Conservation (phyloP, 2,888 invertebrate genomes). For the Chirona hameri region DNA sequence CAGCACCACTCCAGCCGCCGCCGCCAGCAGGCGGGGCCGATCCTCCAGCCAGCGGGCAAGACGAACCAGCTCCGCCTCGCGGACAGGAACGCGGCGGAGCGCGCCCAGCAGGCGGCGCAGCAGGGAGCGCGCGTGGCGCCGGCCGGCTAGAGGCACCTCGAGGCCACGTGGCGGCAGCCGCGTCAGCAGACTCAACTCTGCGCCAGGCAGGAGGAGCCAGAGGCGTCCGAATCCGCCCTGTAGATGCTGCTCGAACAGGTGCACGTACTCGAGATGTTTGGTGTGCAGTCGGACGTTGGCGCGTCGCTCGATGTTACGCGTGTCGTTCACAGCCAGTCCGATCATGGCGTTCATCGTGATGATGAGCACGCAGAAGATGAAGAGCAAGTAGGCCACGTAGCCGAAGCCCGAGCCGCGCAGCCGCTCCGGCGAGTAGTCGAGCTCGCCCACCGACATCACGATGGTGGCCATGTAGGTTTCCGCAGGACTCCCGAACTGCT, state of each 20-base stretch:
- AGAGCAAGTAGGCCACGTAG: constrained; percentile 23
- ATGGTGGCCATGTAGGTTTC: background rate
- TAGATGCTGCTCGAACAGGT: constrained; percentile 2
- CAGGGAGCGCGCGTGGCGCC: background rate
- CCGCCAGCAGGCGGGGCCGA: background rate
- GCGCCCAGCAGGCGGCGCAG: background rate
- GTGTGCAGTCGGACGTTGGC: constrained; percentile 1
- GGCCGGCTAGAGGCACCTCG: background rate
- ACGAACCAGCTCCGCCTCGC: background rate
- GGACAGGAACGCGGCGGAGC: background rate
- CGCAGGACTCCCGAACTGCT: background rate
- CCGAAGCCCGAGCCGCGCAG: constrained; percentile 26
- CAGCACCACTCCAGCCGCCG: background rate
- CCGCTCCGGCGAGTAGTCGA: background rate
- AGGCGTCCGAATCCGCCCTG: background rate
- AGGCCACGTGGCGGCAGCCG: background rate
- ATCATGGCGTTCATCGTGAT: constrained; percentile 31
- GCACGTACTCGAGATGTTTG: constrained; percentile 8
- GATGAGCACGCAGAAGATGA: constrained; percentile 26
- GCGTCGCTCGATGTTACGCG: constrained; percentile 2
- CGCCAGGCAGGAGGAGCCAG: background rate
- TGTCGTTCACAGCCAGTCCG: constrained; percentile 23
- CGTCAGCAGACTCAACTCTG: background rate
- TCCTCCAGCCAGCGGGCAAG: background rate
- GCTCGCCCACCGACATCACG: background rate